phyloP scores from a whole-genome alignment of 2,113 vertebrate species.

The Prietella phreatophila region DNA sequence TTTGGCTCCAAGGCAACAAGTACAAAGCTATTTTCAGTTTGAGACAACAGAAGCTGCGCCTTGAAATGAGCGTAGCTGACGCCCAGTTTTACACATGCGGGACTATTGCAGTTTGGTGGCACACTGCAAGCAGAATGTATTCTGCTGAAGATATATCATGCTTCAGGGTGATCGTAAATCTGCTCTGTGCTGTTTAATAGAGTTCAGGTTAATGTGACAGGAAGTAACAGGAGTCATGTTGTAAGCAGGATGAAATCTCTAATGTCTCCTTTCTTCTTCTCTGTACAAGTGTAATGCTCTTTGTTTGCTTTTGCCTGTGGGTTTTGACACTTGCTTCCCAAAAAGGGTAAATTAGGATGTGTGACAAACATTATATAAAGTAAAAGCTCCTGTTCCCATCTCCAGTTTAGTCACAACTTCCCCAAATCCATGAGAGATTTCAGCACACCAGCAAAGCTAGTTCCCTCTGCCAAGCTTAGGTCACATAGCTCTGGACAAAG shows the following conservation, averaged over 20 bases:
- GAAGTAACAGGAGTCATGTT: constrained; percentile 17
- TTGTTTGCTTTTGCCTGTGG: constrained; percentile 60
- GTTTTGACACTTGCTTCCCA: constrained; percentile 70
- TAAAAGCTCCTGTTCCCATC: constrained; percentile 74
- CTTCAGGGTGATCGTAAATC: neutral
- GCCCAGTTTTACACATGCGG: constrained; percentile 26
- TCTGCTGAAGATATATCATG: neutral
- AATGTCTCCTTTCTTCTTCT: constrained; percentile 43
- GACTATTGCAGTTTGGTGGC: neutral
- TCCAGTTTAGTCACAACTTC: constrained; percentile 77
- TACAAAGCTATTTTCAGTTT: constrained; percentile 45
- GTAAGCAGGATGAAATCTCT: constrained; percentile 32
- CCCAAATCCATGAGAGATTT: constrained; percentile 74
- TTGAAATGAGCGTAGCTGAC: constrained; percentile 33
- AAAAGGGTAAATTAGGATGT: constrained; percentile 76
- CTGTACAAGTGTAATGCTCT: constrained; percentile 32
- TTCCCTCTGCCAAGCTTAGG: constrained; percentile 65
- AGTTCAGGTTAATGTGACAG: neutral
- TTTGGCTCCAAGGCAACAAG: constrained; percentile 35
- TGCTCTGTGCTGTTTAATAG: neutral
- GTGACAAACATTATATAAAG: constrained; percentile 71
- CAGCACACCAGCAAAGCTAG: constrained; percentile 59
- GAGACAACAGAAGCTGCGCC: constrained; percentile 26
- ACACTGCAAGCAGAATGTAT: neutral
- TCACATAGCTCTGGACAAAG: constrained; percentile 42